These are phyloP conservation scores for Ctenoplectra terminalis DNA, from an alignment of 1,140 invertebrate species.

Conservation along the genomic window DNA sequence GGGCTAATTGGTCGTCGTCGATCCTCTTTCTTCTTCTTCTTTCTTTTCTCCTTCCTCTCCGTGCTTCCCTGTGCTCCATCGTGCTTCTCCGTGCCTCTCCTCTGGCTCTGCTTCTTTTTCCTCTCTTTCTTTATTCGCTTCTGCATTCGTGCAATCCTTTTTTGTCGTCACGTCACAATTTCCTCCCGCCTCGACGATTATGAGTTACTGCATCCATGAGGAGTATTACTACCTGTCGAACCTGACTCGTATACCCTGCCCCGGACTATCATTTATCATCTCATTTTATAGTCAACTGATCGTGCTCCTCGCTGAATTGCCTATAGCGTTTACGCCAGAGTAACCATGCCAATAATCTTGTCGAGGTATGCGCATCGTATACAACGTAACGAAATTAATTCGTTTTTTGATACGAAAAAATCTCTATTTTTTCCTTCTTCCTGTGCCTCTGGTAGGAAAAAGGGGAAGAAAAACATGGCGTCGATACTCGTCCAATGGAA, in stretches of 20 bases:
- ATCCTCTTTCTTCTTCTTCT: conserved; percentile 57
- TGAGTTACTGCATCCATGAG: conserved; percentile 79
- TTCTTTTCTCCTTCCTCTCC: conserved; percentile 5
- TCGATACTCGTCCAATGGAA: not conserved
- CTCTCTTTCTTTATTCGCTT: conserved; percentile 29
- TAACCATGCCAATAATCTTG: conserved; percentile 2
- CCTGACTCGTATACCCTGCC: conserved; percentile 72
- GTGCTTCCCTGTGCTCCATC: too few relatives aligned
- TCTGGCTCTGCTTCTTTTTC: conserved; percentile 17
- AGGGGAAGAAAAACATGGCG: not conserved
- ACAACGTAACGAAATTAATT: not conserved
- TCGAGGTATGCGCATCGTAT: too few relatives aligned
- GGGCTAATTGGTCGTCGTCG: conserved; percentile 74
- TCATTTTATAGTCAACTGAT: conserved; percentile 69
- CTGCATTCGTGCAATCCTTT: conserved; percentile 58
- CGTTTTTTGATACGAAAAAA: not conserved
- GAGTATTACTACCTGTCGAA: conserved; percentile 82
- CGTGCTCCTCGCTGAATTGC: conserved; percentile 41
- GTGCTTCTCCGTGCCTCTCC: conserved; percentile 2
- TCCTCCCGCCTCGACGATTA: conserved; percentile 69
- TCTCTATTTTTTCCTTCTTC: not conserved
- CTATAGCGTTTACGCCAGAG: conserved; percentile 41
- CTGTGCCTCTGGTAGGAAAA: fast-evolving
- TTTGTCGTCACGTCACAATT: conserved; percentile 76
- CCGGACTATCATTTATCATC: conserved; percentile 77